A percentile compares a stretch with the other conserved stretches of the same genome.
phyloP scores from a whole-genome alignment of 92 coral and sea anemone species.

The Parazoanthus atlanticus region DNA sequence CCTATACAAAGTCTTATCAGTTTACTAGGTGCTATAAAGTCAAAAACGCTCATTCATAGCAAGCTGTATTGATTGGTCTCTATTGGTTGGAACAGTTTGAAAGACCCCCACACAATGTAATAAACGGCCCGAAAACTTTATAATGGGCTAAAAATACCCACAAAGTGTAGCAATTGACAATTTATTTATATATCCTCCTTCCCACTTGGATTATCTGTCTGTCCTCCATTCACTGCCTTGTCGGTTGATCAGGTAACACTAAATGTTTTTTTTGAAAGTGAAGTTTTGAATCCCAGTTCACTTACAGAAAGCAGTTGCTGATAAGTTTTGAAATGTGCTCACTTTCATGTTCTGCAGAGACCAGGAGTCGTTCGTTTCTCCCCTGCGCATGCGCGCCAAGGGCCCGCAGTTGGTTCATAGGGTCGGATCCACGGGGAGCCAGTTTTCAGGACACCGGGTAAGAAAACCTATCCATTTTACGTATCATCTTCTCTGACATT shows the following conservation, averaged over 20 bases:
- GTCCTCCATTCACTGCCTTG: not conserved
- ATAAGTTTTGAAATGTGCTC: not conserved
- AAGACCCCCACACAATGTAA: too few species aligned
- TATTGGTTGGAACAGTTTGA: too few species aligned
- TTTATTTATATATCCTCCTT: too few species aligned
- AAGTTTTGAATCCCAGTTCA: not conserved
- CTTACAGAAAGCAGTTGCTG: not conserved
- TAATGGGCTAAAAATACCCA: too few species aligned
- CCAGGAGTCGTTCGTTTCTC: conserved; percentile 21
- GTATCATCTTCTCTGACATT: not conserved
- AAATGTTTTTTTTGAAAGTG: not conserved
- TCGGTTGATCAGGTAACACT: not conserved
- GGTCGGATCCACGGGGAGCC: conserved; percentile 35
- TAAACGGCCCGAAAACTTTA: too few species aligned
- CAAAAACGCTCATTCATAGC: too few species aligned
- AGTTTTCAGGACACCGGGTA: conserved; percentile 7
- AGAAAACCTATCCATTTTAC: not conserved
- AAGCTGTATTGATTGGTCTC: too few species aligned
- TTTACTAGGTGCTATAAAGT: too few species aligned
- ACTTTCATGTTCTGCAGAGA: not conserved
- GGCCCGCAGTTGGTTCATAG: conserved; percentile 34
- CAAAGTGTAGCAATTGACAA: too few species aligned
- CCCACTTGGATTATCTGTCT: not conserved
- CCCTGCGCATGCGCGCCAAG: conserved; percentile 32
- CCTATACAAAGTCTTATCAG: too few species aligned